Base-by-base conservation (phyloP, 2,888 invertebrate species). In the Agonopterix heracliana region DNA sequence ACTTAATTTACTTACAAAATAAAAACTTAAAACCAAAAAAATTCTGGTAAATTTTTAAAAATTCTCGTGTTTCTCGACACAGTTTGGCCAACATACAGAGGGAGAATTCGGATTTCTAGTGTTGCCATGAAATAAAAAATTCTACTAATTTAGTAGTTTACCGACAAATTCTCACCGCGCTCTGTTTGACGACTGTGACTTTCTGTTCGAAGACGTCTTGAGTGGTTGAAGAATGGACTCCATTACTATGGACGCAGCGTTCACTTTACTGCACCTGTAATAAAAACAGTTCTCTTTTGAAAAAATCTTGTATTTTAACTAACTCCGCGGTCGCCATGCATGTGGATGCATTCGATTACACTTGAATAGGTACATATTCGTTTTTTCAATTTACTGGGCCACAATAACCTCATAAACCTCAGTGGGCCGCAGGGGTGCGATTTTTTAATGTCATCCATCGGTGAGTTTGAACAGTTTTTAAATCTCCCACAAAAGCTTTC, bases 251-350 rank as follows among this genome's bases (percentile, higher is more conserved):
- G 69, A 49, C 0, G 87, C 81, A 0, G 87, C 76, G 13, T 81
- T 75, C 0, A 63, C 78, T 60, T 81, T 78, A 46, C 82, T 83
- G 66, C 87, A 88, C 56, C 87, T 88, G 62, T 8, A 57, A 64
- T 12, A 34, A 11, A 14, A 34, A 34, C 3, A n/a, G 38, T 38
- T n/a, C n/a, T 38, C 5, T n/a, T 38, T 9, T 35, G 9, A 35
- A 35, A 35, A 8, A 35, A 35, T 4, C 9, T 9, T 35, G 35
- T 9, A 35, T 35, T 9, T 35, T 35, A n/a, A n/a, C n/a, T n/a
- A n/a, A n/a, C n/a, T n/a, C n/a, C n/a, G n/a, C n/a, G n/a, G n/a
- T n/a, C n/a, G n/a, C n/a, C n/a, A n/a, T n/a, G n/a, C n/a, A n/a
- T n/a, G n/a, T n/a, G n/a, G n/a, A n/a, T n/a, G n/a, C n/a, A n/a